These are phyloP conservation scores for Galerucella pusilla DNA, from an alignment of 2,888 invertebrate species.

Conservation along the genomic window DNA sequence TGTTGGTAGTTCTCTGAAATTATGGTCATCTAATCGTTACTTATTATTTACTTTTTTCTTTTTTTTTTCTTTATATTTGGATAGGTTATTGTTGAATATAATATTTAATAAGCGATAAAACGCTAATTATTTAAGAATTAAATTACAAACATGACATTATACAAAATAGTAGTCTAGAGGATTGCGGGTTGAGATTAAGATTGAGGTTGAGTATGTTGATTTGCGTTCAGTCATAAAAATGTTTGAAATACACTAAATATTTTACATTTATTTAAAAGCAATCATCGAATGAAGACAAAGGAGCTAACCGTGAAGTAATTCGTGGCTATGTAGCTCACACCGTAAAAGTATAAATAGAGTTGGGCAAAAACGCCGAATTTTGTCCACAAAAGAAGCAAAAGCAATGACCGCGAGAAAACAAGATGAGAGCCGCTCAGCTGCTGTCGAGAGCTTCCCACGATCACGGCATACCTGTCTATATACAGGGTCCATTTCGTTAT, in stretches of 20 bases:
- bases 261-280: not conserved
- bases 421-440: constrained; percentile 63
- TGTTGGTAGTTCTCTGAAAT: not conserved
- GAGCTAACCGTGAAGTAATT: not conserved
- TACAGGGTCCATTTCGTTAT: constrained; percentile 59
- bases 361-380: constrained; percentile 60
- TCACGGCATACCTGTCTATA: constrained; percentile 63
- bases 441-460: constrained; percentile 64
- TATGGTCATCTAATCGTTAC: not conserved
- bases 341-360: constrained; percentile 47
- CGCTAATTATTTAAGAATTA: too few species aligned
- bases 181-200: too few species aligned
- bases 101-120: too few species aligned
- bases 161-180: too few species aligned
- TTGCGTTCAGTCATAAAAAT: too few species aligned
- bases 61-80: not conserved
- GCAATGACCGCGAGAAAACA: constrained; percentile 63
- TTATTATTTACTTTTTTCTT: not conserved
- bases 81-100: too few species aligned
- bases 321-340: constrained; percentile 10
- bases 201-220: too few species aligned
- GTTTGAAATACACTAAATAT: not conserved
- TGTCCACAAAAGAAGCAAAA: constrained; percentile 62
- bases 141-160: too few species aligned
- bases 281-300: not conserved